Base-by-base conservation (phyloP, 2,113 vertebrate genomes). In the Toxotes jaculatrix region DNA sequence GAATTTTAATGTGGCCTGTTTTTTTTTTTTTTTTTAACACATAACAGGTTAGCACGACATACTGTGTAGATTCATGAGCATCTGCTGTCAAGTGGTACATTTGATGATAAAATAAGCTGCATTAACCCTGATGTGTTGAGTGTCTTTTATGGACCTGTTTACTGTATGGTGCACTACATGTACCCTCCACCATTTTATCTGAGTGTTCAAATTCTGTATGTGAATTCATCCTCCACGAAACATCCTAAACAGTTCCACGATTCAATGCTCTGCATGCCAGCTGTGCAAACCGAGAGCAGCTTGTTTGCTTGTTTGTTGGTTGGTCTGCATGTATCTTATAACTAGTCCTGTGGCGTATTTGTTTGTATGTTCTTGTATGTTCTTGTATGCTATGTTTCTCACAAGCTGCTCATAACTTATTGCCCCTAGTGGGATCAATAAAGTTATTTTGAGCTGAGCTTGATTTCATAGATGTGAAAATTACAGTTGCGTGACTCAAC, bases 1-100 rank as follows among this genome's bases (percentile, higher is more conserved):
- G 79, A 88, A 91, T 89, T 82, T 73, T 65, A 84, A 79, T 80
- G 74, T 51, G n/a, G 14, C 16, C 19, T 14, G 27, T 27, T 27
- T 27, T 27, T 27, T 27, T 27, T 27, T 27, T 27, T 27, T 27
- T 27, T 40, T 40, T 63, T 74, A 47, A 27, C 57, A 85, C 51
- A 56, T 63, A 60, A 85, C 64, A 67, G 60, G 11, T 72, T 56
- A 70, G 27, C 21, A 53, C 16, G 5, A 45, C 34, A 51, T 31
- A 27, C 43, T 38, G 40, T 38, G 75, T 32, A 42, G 49, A 45
- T 12, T 62, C 43, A 65, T 38, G 42, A 47, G 47, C 51, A 7
- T 47, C 34, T 59, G 34, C 55, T 67, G 45, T 62, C 17, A 68
- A 66, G 12, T 65, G 49, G 47, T 42, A 65, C 21, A 53, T 74